phyloP scores from a whole-genome alignment of 2,888 invertebrate genomes.

The Nebria brevicollis region DNA sequence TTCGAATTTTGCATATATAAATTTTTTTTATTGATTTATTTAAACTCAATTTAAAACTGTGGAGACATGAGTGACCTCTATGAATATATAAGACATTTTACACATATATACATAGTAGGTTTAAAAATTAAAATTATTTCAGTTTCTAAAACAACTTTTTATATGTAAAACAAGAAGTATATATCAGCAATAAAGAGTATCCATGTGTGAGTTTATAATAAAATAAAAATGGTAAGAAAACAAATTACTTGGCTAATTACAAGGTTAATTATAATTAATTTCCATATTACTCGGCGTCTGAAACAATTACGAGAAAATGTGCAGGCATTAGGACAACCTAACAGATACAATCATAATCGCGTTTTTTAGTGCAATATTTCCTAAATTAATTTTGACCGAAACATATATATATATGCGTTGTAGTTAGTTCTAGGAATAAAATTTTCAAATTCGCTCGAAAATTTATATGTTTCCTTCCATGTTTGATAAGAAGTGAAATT shows the following conservation, averaged over 20 bases:
- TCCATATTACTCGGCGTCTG: slow-evolving; percentile 38
- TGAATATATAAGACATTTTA: too few relatives aligned
- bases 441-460: background rate
- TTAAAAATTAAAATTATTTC: too few relatives aligned
- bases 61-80: too few relatives aligned
- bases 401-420: background rate
- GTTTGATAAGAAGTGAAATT: slow-evolving; percentile 35
- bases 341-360: slow-evolving; percentile 12
- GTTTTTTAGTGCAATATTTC: background rate
- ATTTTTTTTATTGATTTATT: background rate
- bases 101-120: too few relatives aligned
- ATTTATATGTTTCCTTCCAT: too few relatives aligned
- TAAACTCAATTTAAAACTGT: background rate
- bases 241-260: slow-evolving; percentile 42
- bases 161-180: too few relatives aligned
- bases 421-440: background rate
- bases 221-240: background rate
- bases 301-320: slow-evolving; percentile 39
- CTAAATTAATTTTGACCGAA: background rate
- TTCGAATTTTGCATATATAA: background rate
- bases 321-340: slow-evolving; percentile 26
- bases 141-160: too few relatives aligned
- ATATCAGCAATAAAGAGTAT: too few relatives aligned
- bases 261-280: slow-evolving; percentile 41
- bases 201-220: too few relatives aligned